Conservation (phyloP, 2,888 invertebrate genomes). For the Napeogenes inachia region DNA sequence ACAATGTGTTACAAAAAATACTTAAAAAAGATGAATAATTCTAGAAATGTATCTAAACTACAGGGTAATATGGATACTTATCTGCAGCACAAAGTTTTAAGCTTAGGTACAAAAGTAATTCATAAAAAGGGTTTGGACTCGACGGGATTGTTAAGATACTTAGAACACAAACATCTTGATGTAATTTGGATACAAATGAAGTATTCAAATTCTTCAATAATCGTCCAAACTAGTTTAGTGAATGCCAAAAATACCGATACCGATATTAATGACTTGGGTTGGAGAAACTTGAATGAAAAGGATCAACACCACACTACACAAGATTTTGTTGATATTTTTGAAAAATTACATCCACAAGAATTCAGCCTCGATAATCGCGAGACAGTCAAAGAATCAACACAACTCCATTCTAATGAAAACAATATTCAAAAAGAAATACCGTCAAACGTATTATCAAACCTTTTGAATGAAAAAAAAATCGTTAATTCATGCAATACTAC, state of each 20-base stretch:
- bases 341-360: constrained; percentile 10
- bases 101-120: constrained; percentile 61
- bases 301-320: constrained; percentile 7
- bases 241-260: constrained; percentile 23
- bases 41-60: constrained; percentile 27
- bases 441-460: not conserved
- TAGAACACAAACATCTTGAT: constrained; percentile 57
- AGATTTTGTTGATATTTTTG: constrained; percentile 23
- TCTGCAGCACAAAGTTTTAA: constrained; percentile 60
- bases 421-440: not conserved
- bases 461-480: too few relatives aligned
- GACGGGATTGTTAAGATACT: constrained; percentile 54
- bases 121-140: constrained; percentile 49
- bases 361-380: not conserved
- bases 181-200: constrained; percentile 48
- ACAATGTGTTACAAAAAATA: constrained; percentile 47
- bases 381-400: not conserved
- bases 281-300: constrained; percentile 35
- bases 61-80: constrained; percentile 37
- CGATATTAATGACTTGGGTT: constrained; percentile 36
- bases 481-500: not conserved
- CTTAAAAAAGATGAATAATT: constrained; percentile 37
- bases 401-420: not conserved
- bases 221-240: constrained; percentile 49
- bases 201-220: constrained; percentile 38